These are phyloP conservation scores for Amaurobius ferox DNA, from an alignment of 2,888 invertebrate species.

Conservation along the genomic window DNA sequence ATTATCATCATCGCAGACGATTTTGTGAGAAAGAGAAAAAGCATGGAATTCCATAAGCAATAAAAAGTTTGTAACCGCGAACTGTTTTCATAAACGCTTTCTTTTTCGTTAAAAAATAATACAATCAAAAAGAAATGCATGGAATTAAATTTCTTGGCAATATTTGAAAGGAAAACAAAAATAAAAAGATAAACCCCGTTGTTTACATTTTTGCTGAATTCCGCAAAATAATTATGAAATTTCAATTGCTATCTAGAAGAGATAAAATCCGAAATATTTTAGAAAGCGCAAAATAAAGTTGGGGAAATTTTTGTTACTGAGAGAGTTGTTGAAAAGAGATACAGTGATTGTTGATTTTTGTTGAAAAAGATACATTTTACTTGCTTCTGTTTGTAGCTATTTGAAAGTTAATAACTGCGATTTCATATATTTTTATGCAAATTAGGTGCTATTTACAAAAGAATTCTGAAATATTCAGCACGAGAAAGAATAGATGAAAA, in stretches of 20 bases:
- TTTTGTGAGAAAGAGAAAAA: slow-evolving; percentile 14
- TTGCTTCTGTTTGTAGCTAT: no score
- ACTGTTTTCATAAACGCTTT: not conserved
- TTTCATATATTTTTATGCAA: no score
- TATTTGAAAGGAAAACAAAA: not conserved
- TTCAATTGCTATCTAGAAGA: not conserved
- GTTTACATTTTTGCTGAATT: not conserved
- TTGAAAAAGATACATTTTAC: no score
- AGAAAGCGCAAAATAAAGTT: no score
- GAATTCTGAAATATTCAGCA: no score
- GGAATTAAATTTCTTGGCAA: not conserved
- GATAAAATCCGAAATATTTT: not conserved
- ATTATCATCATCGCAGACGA: slow-evolving; percentile 19
- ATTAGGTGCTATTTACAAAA: no score
- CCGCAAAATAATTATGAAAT: not conserved
- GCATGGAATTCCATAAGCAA: slow-evolving; percentile 32
- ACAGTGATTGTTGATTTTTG: no score
- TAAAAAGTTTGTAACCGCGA: not conserved
- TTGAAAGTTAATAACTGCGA: no score
- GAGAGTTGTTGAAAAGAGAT: no score
- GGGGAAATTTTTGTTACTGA: no score
- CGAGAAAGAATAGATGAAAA: no score
- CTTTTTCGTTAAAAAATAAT: not conserved
- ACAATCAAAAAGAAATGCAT: not conserved
- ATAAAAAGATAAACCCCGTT: not conserved